Evolutionary conservation across 2,113 vertebrate genomes (phyloP).

Genomic region (Microcebus murinus): DNA sequence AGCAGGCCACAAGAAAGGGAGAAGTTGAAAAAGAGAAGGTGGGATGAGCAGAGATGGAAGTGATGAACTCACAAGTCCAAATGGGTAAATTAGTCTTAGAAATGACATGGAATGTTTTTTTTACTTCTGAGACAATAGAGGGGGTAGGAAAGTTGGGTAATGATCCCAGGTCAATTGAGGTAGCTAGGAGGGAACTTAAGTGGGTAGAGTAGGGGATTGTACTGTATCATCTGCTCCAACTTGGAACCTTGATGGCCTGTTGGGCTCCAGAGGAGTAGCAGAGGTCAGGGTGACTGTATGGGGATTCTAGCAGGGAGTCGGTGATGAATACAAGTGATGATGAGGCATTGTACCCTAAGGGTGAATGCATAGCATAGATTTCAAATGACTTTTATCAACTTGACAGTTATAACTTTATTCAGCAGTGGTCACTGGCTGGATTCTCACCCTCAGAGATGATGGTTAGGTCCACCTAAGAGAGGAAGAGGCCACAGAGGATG

Average conservation of each 20-base stretch:
- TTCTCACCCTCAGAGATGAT: background rate
- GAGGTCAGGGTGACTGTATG: background rate
- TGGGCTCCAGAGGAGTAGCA: background rate
- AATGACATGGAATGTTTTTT: background rate
- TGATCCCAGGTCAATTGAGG: background rate
- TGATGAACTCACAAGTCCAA: background rate
- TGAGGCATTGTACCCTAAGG: background rate
- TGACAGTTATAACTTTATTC: background rate
- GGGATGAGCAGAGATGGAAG: background rate
- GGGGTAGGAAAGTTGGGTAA: background rate
- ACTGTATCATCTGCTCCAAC: background rate
- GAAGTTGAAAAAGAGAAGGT: conserved; percentile 20
- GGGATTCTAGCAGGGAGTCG: background rate
- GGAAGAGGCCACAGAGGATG: background rate
- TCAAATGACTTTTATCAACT: conserved; percentile 5
- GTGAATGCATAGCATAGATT: background rate
- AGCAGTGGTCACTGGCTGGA: background rate
- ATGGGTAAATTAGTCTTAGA: background rate
- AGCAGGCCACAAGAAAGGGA: background rate
- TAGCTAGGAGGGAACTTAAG: background rate
- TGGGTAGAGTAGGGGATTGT: background rate
- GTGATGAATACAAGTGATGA: background rate
- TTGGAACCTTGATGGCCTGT: background rate
- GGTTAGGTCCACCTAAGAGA: background rate
- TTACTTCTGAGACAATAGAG: background rate